phyloP scores from a whole-genome alignment of 1,140 invertebrate genomes.

The Diorhabda elongata region DNA sequence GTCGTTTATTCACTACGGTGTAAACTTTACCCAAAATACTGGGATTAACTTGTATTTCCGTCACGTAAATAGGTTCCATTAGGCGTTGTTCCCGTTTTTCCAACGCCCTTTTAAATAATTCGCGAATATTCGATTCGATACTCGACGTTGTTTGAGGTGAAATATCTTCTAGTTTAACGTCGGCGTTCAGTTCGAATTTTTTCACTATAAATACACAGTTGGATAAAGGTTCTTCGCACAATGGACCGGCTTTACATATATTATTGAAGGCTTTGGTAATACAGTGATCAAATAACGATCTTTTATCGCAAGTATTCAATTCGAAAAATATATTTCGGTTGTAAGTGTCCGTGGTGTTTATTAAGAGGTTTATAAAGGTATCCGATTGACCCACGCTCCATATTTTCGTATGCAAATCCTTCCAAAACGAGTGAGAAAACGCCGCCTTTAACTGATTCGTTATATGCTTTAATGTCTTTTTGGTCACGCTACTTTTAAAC shows the following conservation, averaged over 20 bases:
- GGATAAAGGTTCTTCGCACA: conserved; percentile 44
- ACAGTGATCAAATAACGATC: conserved; percentile 36
- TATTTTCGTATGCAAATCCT: conserved; percentile 47
- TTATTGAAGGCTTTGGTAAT: conserved; percentile 41
- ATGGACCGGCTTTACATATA: conserved; percentile 40
- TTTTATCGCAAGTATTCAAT: conserved; percentile 31
- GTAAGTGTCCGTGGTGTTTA: conserved; percentile 35
- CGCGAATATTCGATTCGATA: conserved; percentile 59
- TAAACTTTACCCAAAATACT: conserved; percentile 94
- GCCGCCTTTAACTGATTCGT: conserved; percentile 33
- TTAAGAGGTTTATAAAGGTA: conserved; percentile 38
- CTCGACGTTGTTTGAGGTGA: conserved; percentile 25
- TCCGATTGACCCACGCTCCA: conserved; percentile 48
- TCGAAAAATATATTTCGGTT: conserved; percentile 35
- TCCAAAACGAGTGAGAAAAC: conserved; percentile 29
- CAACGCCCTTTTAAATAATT: conserved; percentile 83
- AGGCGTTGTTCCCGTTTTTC: conserved; percentile 85
- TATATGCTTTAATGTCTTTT: conserved; percentile 33
- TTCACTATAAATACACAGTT: conserved; percentile 58
- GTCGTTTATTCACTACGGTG: conserved; percentile 80
- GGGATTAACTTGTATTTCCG: conserved; percentile 86
- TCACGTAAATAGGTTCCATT: conserved; percentile 95
- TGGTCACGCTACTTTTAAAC: conserved; percentile 33
- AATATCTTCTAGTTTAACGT: conserved; percentile 68
- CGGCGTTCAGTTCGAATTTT: conserved; percentile 92